A percentile compares a stretch with the other conserved stretches of the same genome.
phyloP scores from a whole-genome alignment of 2,888 invertebrate species.

The Cryptops parisi region DNA sequence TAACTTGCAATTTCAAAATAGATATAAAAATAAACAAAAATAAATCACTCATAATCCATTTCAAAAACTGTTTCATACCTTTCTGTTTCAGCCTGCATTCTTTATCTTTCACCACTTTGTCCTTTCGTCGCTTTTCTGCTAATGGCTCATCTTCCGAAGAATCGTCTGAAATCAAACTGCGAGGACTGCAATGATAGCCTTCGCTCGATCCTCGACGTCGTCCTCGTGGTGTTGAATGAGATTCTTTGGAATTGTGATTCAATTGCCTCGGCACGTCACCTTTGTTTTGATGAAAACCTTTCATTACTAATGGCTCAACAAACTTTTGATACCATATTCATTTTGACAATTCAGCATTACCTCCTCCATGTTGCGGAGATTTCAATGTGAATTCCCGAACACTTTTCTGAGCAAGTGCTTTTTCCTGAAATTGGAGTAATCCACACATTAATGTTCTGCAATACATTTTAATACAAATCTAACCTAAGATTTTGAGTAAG shows the following conservation, averaged over 20 bases:
- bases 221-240: background rate
- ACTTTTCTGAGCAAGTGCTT: constrained; percentile 48
- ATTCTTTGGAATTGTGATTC: constrained; percentile 13
- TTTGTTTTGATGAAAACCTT: too few species aligned
- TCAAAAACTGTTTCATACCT: constrained; percentile 35
- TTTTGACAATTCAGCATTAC: too few species aligned
- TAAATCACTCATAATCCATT: too few species aligned
- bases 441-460: too few species aligned
- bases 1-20: too few species aligned
- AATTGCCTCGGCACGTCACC: too few species aligned
- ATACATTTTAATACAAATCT: too few species aligned
- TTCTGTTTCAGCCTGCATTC: constrained; percentile 36
- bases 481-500: too few species aligned
- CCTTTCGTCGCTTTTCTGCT: constrained; percentile 22
- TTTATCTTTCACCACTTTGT: constrained; percentile 41
- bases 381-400: constrained; percentile 47
- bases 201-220: constrained; percentile 8
- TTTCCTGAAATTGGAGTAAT: too few species aligned
- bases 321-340: too few species aligned
- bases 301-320: too few species aligned
- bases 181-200: background rate
- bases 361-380: constrained; percentile 42
- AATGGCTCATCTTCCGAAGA: constrained; percentile 13
- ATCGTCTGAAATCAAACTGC: constrained; percentile 2
- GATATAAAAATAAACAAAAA: too few species aligned